Conservation (phyloP, 1,140 invertebrate species). For the Helicorthomorpha holstii region DNA sequence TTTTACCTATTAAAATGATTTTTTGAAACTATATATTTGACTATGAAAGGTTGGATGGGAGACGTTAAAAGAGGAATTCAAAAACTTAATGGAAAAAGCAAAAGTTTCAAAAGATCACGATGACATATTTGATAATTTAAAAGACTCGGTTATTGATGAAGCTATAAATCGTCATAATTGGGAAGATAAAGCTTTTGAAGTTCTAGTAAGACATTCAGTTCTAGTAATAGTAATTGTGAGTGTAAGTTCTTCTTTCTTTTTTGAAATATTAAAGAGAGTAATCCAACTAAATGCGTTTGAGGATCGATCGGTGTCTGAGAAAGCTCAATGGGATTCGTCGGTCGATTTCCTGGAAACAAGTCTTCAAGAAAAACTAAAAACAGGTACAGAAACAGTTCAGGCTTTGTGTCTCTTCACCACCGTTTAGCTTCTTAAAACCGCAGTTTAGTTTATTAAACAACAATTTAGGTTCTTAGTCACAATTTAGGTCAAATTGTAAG, state of each 20-base stretch:
- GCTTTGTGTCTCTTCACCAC: no score
- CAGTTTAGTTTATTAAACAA: no score
- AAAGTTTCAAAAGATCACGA: conserved; percentile 58
- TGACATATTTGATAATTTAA: conserved; percentile 76
- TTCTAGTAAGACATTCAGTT: conserved; percentile 25
- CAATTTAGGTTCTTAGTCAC: no score
- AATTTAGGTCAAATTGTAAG: no score
- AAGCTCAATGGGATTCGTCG: conserved; percentile 84
- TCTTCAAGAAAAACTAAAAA: conserved; percentile 55
- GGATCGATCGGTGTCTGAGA: conserved; percentile 77
- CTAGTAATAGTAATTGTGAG: background rate
- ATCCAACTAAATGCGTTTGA: conserved; percentile 90
- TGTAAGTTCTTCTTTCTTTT: conserved; percentile 6
- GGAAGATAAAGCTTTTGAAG: conserved; percentile 65
- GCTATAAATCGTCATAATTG: conserved; percentile 71
- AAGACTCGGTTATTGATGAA: conserved; percentile 70
- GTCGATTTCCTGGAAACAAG: conserved; percentile 74
- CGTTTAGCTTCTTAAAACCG: no score
- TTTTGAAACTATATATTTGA: conserved; percentile 1
- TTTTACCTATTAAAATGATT: conserved; percentile 1
- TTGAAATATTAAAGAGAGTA: conserved; percentile 59
- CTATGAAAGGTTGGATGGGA: conserved; percentile 52
- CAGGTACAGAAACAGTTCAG: conserved; percentile 18
- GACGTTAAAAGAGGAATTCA: conserved; percentile 70
- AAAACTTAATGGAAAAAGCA: conserved; percentile 54